Percentiles rank a stretch among this genome's conserved stretches.
Conservation (phyloP, 2,797 vertebrate species). For the Peromyscus nudipes region DNA sequence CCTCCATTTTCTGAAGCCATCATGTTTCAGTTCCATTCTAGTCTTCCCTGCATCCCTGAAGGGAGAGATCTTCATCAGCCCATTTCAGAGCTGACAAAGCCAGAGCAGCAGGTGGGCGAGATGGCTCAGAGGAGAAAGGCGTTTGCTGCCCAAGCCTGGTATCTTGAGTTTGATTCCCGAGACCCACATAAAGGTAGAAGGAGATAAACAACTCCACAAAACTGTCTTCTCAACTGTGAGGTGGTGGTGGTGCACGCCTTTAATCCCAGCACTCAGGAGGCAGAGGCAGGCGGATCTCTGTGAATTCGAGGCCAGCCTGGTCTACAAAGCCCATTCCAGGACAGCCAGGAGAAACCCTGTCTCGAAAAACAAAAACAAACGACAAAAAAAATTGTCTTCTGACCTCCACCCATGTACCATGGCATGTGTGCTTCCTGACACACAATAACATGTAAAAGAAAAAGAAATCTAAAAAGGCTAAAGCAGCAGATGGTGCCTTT, state of each 20-base stretch:
- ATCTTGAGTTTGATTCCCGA: not conserved
- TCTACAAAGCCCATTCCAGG: not conserved
- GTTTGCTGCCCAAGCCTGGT: not conserved
- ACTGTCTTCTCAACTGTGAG: not conserved
- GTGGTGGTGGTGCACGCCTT: not conserved
- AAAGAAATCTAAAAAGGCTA: not conserved
- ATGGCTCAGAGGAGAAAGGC: not conserved
- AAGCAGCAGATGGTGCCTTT: not conserved
- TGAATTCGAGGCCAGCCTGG: not conserved
- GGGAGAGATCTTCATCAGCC: not conserved
- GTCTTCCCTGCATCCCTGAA: not conserved
- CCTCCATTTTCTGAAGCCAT: not conserved
- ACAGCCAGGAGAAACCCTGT: not conserved
- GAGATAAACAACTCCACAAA: not conserved
- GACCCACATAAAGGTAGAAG: not conserved
- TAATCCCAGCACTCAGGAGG: not conserved
- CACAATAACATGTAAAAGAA: not conserved
- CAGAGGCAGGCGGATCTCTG: not conserved
- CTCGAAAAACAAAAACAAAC: not conserved
- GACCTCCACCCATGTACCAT: too few relatives aligned
- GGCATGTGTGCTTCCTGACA: not conserved
- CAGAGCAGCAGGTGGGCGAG: not conserved
- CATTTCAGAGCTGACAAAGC: not conserved
- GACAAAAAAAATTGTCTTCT: not conserved
- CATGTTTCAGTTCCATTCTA: not conserved